Evolutionary conservation across 2,888 invertebrate genomes (phyloP).

Genomic region (Macrosoma leucophasiata): DNA sequence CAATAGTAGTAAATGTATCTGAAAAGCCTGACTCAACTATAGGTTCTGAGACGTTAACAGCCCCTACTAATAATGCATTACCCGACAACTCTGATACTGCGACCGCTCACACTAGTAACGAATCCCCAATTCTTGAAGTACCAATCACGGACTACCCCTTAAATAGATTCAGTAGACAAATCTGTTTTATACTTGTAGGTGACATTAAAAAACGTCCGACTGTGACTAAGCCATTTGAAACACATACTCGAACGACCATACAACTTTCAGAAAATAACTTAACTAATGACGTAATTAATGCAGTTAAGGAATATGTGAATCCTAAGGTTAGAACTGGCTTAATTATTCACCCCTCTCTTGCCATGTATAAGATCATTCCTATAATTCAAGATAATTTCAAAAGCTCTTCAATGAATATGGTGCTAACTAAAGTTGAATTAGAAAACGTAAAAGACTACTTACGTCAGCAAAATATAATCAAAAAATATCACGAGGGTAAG

Average conservation of each 20-base stretch:
- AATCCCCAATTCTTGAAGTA: slow-evolving; percentile 8
- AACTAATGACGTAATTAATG: slow-evolving; percentile 22
- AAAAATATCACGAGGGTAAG: slow-evolving; percentile 26
- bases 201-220: slow-evolving; percentile 21
- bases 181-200: slow-evolving; percentile 21
- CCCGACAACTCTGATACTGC: slow-evolving; percentile 6
- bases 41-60: too few relatives aligned
- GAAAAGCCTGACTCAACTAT: too few relatives aligned
- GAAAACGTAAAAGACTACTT: slow-evolving; percentile 24
- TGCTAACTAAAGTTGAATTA: slow-evolving; percentile 20
- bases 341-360: slow-evolving; percentile 15
- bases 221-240: neutral
- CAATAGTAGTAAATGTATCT: too few relatives aligned
- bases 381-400: slow-evolving; percentile 24
- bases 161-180: slow-evolving; percentile 20
- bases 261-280: slow-evolving; percentile 23
- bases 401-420: slow-evolving; percentile 23
- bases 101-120: slow-evolving; percentile 8
- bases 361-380: slow-evolving; percentile 21
- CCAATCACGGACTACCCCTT: slow-evolving; percentile 5
- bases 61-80: slow-evolving; percentile 15
- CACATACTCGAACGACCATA: slow-evolving; percentile 8
- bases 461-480: slow-evolving; percentile 24
- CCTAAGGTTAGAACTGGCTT: slow-evolving; percentile 26
- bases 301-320: slow-evolving; percentile 26